Base-by-base conservation (phyloP, 2,113 vertebrate species). In the Cephalopholis sonnerati region DNA sequence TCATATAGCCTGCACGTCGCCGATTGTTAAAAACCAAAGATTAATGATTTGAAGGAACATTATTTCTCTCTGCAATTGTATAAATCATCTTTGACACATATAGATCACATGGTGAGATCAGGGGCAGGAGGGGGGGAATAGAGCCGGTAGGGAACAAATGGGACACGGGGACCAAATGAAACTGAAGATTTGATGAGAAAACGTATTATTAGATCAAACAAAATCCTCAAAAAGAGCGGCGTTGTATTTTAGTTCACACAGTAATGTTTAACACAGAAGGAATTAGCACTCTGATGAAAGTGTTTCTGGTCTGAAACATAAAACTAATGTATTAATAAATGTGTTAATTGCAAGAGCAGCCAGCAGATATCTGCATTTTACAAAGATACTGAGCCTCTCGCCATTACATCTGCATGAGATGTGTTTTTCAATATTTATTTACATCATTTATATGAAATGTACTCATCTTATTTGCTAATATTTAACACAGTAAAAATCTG, bases 11-110 rank as follows among this genome's bases (percentile, higher is more conserved):
- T 25, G 74, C 87, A 81, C 13, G 36, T 84, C 77, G 2, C 32
- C 2, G 54, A 50, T 82, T 84, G 83, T 90, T 92, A 82, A 87
- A 85, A 88, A 79, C 59, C 65, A 50, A 74, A 84, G 89, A 90
- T 93, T 77, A 91, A 90, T 77, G 82, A 90, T 88, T 77, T 68
- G 81, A 70, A 57, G 67, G 83, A 75, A 74, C 65, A 73, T 88
- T 86, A 90, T 82, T 90, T 87, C 79, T 83, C 53, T 22, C 24
- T 29, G 25, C 74, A 79, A 69, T 78, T 83, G 71, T 67, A 78
- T 84, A 80, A 89, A 92, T 92, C 87, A 90, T 83, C 55, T 81
- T 58, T 83, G 92, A 86, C 86, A 84, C 48, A 15, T 89, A 77
- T 77, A 81, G 87, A 91, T 90, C 82, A 85, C 79, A 71, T 16